Evolutionary conservation across 2,113 vertebrate species (phyloP), one percentile per base, ranked within the genome.

Genomic region (Oncorhynchus masou): DNA sequence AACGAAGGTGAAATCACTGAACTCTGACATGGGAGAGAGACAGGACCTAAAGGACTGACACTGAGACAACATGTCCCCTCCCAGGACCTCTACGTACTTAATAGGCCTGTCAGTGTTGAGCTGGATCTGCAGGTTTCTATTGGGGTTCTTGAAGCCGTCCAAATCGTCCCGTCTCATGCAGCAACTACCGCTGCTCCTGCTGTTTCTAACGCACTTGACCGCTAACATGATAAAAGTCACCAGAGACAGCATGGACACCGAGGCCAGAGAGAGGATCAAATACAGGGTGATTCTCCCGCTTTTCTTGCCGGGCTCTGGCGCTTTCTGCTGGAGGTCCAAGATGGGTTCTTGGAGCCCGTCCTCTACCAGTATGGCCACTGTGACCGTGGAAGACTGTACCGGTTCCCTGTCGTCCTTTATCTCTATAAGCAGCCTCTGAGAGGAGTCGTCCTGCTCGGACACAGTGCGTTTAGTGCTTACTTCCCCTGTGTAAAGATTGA

Each of bases 61-160:
- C 75, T 93, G 94, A 9, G 95, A 91, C 83, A 95, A 90, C 22
- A 95, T 90, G 84, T 95, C 94, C 78, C 92, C 91, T 84, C 96
- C 90, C 13, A 95, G 95, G 83, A 97, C 96, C 86, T 96, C 95
- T 94, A 97, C 95, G 88, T 97, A 96, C 85, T 95, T 95, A 49
- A 96, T 93, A 1, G 95, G 96, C 76, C 96, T 95, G 0, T 96
- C 95, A 5, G 94, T 91, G 87, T 94, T 96, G 80, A 96, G 88
- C 82, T 91, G 89, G 65, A 90, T 90, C 81, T 97, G 95, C 13
- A 97, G 90, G 83, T 94, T 96, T 81, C 95, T 95, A 84, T 93
- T 94, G 79, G 94, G 93, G 70, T 94, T 95, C 79, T 93, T 94
- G 86, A 94, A 94, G 81, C 79, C 78, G 34, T 90, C 79, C 82